Conservation (phyloP, 2,113 vertebrate species). For the Hemiprocne comata region DNA sequence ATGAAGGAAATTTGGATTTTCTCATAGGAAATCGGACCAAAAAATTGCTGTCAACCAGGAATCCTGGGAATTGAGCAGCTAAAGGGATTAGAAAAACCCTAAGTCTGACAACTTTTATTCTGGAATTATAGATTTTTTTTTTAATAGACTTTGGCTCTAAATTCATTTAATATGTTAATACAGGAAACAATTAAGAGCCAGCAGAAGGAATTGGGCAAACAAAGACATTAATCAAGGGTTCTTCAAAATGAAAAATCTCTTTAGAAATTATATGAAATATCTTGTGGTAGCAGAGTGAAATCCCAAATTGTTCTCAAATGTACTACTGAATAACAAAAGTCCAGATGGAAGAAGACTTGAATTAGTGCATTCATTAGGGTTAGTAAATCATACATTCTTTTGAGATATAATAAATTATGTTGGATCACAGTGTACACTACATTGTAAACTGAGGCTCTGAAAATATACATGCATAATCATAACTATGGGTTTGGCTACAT, state of each 20-base stretch:
- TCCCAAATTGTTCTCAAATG: slow-evolving; percentile 39
- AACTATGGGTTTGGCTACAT: neutral
- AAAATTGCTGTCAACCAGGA: slow-evolving; percentile 10
- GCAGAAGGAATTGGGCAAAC: slow-evolving; percentile 41
- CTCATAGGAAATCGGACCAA: slow-evolving; percentile 15
- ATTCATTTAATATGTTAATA: slow-evolving; percentile 63
- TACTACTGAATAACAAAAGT: slow-evolving; percentile 30
- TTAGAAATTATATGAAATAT: slow-evolving; percentile 31
- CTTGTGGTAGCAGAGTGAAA: neutral
- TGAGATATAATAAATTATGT: slow-evolving; percentile 37
- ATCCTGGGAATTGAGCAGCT: slow-evolving; percentile 31
- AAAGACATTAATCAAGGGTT: slow-evolving; percentile 54
- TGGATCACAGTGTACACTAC: slow-evolving; percentile 38
- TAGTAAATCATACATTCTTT: slow-evolving; percentile 54
- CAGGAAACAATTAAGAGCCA: slow-evolving; percentile 41
- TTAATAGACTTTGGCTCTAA: slow-evolving; percentile 45
- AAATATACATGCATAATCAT: neutral
- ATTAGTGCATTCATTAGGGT: slow-evolving; percentile 34
- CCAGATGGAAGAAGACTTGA: slow-evolving; percentile 54
- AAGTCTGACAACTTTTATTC: neutral
- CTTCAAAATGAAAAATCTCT: slow-evolving; percentile 52
- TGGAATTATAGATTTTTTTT: slow-evolving; percentile 50
- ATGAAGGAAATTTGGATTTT: slow-evolving; percentile 9
- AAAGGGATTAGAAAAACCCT: slow-evolving; percentile 31
- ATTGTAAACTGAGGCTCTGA: slow-evolving; percentile 33